A percentile compares a stretch with the other conserved stretches of the same genome.
phyloP scores from a whole-genome alignment of 2,113 vertebrate species.

The Elanus axillaris region DNA sequence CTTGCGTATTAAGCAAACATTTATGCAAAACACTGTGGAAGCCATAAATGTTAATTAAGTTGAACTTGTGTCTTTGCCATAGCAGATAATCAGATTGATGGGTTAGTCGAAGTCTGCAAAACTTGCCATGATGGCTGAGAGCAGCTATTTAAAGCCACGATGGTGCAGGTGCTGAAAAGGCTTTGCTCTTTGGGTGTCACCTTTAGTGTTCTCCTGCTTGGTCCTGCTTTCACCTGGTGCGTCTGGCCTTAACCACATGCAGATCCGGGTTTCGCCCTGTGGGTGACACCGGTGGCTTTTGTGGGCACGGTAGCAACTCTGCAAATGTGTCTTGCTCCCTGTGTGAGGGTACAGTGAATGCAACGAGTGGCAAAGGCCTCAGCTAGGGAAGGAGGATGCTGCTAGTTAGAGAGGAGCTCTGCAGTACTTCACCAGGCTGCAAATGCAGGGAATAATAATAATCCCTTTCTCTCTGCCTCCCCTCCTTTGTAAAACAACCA shows the following conservation, averaged over 20 bases:
- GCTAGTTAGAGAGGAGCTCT: background rate
- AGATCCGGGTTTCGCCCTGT: background rate
- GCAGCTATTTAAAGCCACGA: background rate
- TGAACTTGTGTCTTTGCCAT: background rate
- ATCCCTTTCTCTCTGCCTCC: background rate
- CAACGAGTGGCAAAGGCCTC: background rate
- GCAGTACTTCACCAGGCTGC: background rate
- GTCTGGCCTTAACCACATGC: background rate
- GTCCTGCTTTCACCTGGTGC: background rate
- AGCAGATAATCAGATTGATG: background rate
- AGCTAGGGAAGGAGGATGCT: background rate
- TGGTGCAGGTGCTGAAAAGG: rapidly evolving
- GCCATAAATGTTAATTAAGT: background rate
- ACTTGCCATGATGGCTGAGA: rapidly evolving
- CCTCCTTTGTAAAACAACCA: background rate
- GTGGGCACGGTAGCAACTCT: background rate
- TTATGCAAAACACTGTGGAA: background rate
- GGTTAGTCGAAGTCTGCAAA: background rate
- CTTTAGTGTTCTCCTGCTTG: background rate
- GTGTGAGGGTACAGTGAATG: background rate
- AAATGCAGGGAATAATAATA: background rate
- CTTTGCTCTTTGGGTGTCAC: background rate
- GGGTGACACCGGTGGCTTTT: background rate
- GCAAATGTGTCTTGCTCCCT: rapidly evolving
- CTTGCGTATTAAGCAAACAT: background rate